phyloP scores from a whole-genome alignment of 2,888 invertebrate genomes.

The Willowsia nigromaculata region DNA sequence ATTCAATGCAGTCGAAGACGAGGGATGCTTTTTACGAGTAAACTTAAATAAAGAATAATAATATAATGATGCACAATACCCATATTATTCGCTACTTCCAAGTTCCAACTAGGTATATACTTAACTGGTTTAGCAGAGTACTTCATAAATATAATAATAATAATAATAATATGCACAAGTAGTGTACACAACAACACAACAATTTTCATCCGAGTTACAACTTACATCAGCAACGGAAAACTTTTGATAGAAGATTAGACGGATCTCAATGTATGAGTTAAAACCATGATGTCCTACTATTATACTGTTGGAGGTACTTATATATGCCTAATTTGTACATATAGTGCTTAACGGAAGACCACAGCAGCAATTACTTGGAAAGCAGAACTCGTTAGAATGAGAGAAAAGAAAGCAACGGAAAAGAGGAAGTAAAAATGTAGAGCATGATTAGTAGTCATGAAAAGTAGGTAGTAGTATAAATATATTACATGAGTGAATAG shows the following conservation, averaged over 20 bases:
- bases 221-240: background rate
- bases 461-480: background rate
- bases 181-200: background rate
- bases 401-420: slow-evolving; percentile 6
- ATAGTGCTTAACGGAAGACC: background rate
- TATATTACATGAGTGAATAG: background rate
- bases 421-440: slow-evolving; percentile 27
- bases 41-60: no score
- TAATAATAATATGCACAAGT: background rate
- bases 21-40: no score
- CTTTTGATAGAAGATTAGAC: background rate
- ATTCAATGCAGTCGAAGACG: background rate
- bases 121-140: no score
- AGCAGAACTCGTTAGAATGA: background rate
- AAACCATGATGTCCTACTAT: background rate
- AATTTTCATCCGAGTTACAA: background rate
- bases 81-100: no score
- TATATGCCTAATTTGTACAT: background rate
- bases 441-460: slow-evolving; percentile 16
- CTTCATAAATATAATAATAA: background rate
- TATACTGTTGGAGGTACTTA: background rate
- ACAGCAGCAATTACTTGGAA: background rate
- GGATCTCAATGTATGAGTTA: background rate
- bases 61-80: no score
- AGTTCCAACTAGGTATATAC: no score